These are phyloP conservation scores for Noturus placidus DNA, from an alignment of 2,113 vertebrate genomes.

Conservation along the genomic window DNA sequence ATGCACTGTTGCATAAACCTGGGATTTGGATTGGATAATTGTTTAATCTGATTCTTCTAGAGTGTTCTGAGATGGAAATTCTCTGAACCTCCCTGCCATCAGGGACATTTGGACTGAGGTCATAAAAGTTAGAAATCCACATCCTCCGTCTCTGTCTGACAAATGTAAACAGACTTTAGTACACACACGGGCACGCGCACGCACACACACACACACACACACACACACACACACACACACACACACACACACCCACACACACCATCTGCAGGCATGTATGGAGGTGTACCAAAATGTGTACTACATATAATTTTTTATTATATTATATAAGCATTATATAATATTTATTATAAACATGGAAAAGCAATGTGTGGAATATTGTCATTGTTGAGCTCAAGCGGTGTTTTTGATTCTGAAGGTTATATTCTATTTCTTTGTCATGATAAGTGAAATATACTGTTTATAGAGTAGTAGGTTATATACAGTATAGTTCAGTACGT, in stretches of 20 bases:
- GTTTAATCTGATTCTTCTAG: neutral
- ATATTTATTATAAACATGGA: neutral
- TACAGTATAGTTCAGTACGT: no score
- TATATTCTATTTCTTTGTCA: neutral
- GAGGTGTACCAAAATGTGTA: neutral
- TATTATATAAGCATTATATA: no score
- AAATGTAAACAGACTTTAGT: neutral
- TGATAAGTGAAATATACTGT: neutral
- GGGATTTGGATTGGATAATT: neutral
- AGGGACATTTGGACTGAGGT: constrained; percentile 35
- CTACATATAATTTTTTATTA: neutral
- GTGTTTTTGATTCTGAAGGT: neutral
- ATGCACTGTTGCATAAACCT: neutral
- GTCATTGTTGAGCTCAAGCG: neutral
- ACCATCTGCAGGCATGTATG: neutral
- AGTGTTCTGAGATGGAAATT: constrained; percentile 31
- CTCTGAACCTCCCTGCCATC: constrained; percentile 30
- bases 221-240: neutral
- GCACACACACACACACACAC: constrained; percentile 20
- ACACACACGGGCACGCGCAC: neutral
- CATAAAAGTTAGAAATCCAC: constrained; percentile 17
- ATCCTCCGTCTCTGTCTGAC: constrained; percentile 23
- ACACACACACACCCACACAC: neutral
- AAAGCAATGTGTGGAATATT: neutral
- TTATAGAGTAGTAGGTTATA: neutral